Evolutionary conservation across 2,888 invertebrate species (phyloP), one percentile per base, ranked within the genome.

Genomic region (Cheilosia pagana): DNA sequence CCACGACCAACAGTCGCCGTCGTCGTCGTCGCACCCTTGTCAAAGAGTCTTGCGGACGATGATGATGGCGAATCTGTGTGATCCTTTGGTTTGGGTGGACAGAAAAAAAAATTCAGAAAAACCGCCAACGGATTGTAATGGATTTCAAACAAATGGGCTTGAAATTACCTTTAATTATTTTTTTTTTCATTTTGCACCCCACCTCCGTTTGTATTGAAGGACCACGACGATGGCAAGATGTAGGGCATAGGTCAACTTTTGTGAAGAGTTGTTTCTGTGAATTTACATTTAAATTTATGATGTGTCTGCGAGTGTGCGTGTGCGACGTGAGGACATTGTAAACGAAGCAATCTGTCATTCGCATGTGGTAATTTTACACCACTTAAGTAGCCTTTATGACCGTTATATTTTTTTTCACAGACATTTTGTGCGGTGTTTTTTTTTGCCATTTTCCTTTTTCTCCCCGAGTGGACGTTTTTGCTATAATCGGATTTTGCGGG

Each of bases 291-390:
- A 57, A 65, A 65, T 68, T 52, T 52, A 59, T 63, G 68, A 31
- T 23, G 55, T 68, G 55, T n/a, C 28, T 21, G 25, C 60, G 39
- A 19, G 50, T 53, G 39, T 63, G 75, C 50, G 70, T 70, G 59
- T 71, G 59, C 52, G 57, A 75, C 63, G 63, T 70, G 63, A 70
- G 81, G 70, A 81, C 68, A 43, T 79, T 74, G 78, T 83, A 83
- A 83, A 72, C 83, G 83, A 63, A 79, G 63, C 83, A 79, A 83
- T 83, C 63, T 83, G 83, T 83, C 83, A 83, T 79, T 79, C 68
- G 68, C 79, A 75, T 83, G 83, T 59, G 83, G 83, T 79, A 79
- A 83, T 83, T 83, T 83, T 83, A 83, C 83, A 83, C 83, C 83
- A 83, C 83, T 83, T 83, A 83, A 83, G 83, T 83, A 79, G 83